These are phyloP conservation scores for Nansenia antarctica DNA, from an alignment of 2,113 vertebrate genomes.

Conservation along the genomic window DNA sequence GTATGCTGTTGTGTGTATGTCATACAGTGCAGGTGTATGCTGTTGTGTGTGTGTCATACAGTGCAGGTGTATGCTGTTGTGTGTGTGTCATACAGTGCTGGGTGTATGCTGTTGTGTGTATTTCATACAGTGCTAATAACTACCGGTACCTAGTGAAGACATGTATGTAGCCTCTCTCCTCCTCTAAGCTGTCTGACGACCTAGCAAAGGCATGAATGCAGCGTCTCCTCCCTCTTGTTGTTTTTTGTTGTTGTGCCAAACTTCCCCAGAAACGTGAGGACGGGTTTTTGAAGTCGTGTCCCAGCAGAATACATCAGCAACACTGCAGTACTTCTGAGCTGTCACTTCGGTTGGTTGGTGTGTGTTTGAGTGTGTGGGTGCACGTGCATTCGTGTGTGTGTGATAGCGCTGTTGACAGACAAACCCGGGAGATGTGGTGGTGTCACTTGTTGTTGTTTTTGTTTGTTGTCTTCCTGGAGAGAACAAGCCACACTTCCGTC, in stretches of 20 bases:
- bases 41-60: too few species aligned
- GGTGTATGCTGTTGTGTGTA: too few species aligned
- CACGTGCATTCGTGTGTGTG: conserved; percentile 5
- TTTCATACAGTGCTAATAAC: too few species aligned
- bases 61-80: too few species aligned
- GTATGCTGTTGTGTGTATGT: too few species aligned
- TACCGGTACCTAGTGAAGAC: too few species aligned
- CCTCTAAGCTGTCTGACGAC: too few species aligned
- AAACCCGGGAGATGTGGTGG: conserved; percentile 46
- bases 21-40: too few species aligned
- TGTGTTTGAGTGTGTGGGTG: neutral
- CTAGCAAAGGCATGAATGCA: too few species aligned
- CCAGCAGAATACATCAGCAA: conserved; percentile 53
- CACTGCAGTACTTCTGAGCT: conserved; percentile 46
- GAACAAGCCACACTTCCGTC: neutral
- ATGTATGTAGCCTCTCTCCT: too few species aligned
- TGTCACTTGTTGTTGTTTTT: conserved; percentile 52
- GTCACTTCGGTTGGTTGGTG: neutral
- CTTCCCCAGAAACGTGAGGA: conserved; percentile 41
- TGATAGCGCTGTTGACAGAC: conserved; percentile 54
- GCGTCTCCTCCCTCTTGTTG: conserved; percentile 62
- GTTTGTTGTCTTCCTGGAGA: conserved; percentile 46
- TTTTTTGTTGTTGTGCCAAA: conserved; percentile 60
- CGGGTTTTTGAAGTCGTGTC: conserved; percentile 32
- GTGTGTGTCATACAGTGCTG: too few species aligned